Evolutionary conservation across 1,140 invertebrate species (phyloP), one percentile per base, ranked within the genome.

Genomic region (Phymastichus coffea): DNA sequence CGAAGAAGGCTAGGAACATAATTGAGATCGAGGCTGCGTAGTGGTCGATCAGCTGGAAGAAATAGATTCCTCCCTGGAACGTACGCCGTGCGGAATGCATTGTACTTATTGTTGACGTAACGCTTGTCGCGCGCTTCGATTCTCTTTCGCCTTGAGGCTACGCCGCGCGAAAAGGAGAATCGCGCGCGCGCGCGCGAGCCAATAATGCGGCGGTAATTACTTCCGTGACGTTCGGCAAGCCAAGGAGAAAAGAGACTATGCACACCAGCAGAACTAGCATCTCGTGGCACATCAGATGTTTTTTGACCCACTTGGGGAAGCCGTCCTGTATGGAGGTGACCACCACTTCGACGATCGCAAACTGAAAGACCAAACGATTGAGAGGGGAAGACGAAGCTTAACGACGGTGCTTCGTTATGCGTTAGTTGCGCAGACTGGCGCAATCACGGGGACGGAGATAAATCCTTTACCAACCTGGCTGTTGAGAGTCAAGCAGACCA

Each of bases 281-380:
- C 79, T 96, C 93, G 71, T 95, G 93, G 68, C 91, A 91, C 61
- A 91, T 87, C 19, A 94, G 79, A 66, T 88, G 86, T 57, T 84
- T 88, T 63, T 89, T 88, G 22, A 94, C 91, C 85, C 89, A 89
- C 25, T 87, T 85, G 0, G 90, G 90, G 75, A 95, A 94, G 26
- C 91, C 92, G 72, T 96, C 94, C 80, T 94, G 90, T 66, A 96
- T 88, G 1, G 92, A 93, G 2, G 93, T 95, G 0, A 95, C 89
- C 1, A 96, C 91, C 1, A 95, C 93, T 82, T 96, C 93, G 25
- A 94, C 91, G 51, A 93, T 91, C 4, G 91, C 91, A 81, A 93
- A 92, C 88, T 92, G 78, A 23, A 61, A 64, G 0, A 46, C 0
- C 19, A 38, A 38, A n/a, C 17, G 54, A 35, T 23, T n/a, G n/a